Evolutionary conservation across 2,888 invertebrate genomes (phyloP).

Genomic region (Drosophila leonis): DNA sequence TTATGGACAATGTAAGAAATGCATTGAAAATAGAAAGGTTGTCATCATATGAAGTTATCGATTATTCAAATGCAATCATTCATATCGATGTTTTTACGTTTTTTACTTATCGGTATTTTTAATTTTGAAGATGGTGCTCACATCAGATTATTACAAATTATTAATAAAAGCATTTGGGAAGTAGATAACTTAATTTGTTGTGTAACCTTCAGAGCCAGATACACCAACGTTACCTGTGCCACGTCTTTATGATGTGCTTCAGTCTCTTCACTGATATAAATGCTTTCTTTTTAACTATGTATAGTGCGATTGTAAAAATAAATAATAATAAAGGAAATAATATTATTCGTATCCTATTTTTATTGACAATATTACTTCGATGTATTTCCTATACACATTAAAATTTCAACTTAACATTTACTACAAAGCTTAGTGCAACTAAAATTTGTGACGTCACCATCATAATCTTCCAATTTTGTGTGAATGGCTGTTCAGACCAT

Average conservation of each 20-base stretch:
- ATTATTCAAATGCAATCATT: not conserved
- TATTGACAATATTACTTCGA: not conserved
- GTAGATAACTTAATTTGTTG: too few relatives aligned
- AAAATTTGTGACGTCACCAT: constrained; percentile 25
- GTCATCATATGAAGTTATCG: constrained; percentile 6
- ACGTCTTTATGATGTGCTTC: not conserved
- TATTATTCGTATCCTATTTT: too few relatives aligned
- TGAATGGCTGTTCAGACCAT: constrained; percentile 36
- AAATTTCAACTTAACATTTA: not conserved
- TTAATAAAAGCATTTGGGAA: not conserved
- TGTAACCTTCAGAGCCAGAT: not conserved
- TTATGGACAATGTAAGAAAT: constrained; percentile 16
- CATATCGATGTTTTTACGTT: not conserved
- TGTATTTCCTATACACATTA: not conserved
- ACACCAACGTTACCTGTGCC: not conserved
- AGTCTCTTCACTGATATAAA: not conserved
- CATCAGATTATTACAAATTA: not conserved
- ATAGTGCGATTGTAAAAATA: not conserved
- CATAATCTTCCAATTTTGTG: constrained; percentile 22
- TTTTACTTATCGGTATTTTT: not conserved
- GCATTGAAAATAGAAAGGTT: constrained; percentile 1
- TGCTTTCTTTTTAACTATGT: too few relatives aligned
- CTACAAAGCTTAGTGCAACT: not conserved
- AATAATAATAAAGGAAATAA: too few relatives aligned
- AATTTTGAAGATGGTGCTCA: not conserved